phyloP scores from a whole-genome alignment of 37 sponge, comb jelly and placozoan genomes.

The Ianthella basta region DNA sequence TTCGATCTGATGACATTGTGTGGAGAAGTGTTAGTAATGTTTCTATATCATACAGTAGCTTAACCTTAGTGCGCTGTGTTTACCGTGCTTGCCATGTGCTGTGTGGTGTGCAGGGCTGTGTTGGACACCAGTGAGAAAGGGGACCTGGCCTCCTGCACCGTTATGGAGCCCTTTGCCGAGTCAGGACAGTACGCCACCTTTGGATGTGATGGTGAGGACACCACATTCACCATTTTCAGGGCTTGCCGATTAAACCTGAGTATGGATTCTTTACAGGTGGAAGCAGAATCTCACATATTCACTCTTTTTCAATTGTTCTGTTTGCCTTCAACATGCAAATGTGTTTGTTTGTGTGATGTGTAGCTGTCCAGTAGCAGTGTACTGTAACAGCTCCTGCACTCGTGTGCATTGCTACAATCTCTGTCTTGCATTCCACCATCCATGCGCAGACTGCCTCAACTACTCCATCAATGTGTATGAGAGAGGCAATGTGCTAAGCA shows the following conservation, averaged over 20 bases:
- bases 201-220: slow-evolving; percentile 34
- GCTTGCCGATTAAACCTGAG: too few species aligned
- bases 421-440: too few species aligned
- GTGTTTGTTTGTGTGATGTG: not conserved
- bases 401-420: too few species aligned
- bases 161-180: slow-evolving; percentile 67
- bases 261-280: too few species aligned
- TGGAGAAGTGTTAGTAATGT: not conserved
- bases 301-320: too few species aligned
- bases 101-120: slow-evolving; percentile 63
- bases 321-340: not conserved
- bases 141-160: slow-evolving; percentile 53
- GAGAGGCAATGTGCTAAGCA: slow-evolving; percentile 75
- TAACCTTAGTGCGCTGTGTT: not conserved
- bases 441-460: slow-evolving; percentile 79
- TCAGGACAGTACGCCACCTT: slow-evolving; percentile 71
- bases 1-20: too few species aligned
- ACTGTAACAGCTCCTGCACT: too few species aligned
- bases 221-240: too few species aligned
- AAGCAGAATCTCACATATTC: too few species aligned
- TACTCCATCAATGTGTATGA: slow-evolving; percentile 88
- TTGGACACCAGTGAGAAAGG: slow-evolving; percentile 88
- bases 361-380: too few species aligned
- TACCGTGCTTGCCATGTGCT: not conserved
- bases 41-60: too few species aligned